phyloP scores from a whole-genome alignment of 2,113 vertebrate genomes.

The Oostethus manadensis region DNA sequence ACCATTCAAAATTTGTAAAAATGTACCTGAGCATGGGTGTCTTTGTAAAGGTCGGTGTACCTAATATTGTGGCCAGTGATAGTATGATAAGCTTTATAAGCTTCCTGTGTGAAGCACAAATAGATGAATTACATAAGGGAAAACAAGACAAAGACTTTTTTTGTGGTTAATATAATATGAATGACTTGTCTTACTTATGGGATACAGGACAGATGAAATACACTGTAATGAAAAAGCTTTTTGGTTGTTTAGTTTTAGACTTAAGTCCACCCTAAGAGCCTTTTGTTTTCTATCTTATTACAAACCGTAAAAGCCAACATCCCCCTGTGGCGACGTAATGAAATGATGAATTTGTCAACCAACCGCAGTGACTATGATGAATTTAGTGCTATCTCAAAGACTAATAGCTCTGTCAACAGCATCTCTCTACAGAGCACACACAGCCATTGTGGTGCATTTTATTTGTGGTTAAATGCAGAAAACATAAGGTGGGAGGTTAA shows the following conservation, averaged over 20 bases:
- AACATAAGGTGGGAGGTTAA: background rate
- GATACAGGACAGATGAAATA: too few species aligned
- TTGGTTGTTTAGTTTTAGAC: background rate
- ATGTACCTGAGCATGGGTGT: too few species aligned
- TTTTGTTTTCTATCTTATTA: background rate
- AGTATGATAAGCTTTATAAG: too few species aligned
- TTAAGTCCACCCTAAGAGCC: background rate
- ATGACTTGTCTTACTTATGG: too few species aligned
- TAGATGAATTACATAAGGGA: background rate
- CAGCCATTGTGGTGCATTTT: too few species aligned
- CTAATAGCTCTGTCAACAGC: background rate
- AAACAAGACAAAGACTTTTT: too few species aligned
- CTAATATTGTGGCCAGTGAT: background rate
- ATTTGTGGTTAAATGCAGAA: background rate
- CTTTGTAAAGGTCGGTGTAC: slow-evolving; percentile 46
- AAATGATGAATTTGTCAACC: slow-evolving; percentile 4
- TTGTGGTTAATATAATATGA: too few species aligned
- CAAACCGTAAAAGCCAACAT: background rate
- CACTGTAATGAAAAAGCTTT: too few species aligned
- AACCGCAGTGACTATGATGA: background rate
- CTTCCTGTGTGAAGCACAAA: background rate
- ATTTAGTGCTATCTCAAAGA: slow-evolving; percentile 4
- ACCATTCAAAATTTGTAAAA: too few species aligned
- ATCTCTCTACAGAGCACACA: background rate
- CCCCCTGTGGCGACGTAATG: background rate